Evolutionary conservation across 2,113 vertebrate genomes (phyloP), one percentile per base, ranked within the genome.

Genomic region (human): DNA sequence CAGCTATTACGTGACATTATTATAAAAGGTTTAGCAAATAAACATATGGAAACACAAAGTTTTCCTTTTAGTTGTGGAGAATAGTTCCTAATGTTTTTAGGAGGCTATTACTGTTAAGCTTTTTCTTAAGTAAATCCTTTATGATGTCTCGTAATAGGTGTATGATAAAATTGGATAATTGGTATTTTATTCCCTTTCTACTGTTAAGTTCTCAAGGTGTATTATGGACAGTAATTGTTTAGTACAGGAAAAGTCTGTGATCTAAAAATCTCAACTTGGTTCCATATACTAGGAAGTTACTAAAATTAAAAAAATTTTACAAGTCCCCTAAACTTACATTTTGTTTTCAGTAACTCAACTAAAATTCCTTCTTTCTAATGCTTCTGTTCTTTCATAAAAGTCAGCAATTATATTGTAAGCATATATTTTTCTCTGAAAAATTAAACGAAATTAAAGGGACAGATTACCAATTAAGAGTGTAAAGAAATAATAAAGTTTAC

Each of bases 401-500:
- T 66, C 23, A 92, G 18, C 10, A 90, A 1, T 88, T 94, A 57
- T 61, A 25, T 75, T 79, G 9, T 76, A 45, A 52, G 20, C 17
- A n/a, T 75, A 18, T 90, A 57, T 90, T 95, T 96, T 93, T 48
- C 40, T 96, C 50, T 86, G 68, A 90, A 57, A 72, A 70, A 38
- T 83, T 50, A 93, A 96, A 76, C 68, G 23, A 86, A 50, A 89
- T 82, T 40, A 64, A 75, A 68, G 95, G 59, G 8, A 27, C 16
- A 91, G 38, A 79, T 81, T 84, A 66, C 48, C 73, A 89, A 80
- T 6, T 83, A 81, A 10, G 20, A 88, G 2, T 68, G 80, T 95
- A 55, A 89, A 94, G 75, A 90, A 96, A 85, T 93, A 43, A 85
- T 72, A 81, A 89, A 38, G 30, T 61, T 94, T 83, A 68, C 22